Evolutionary conservation across 1,140 invertebrate species (phyloP).

Genomic region (Pararge aegeria): DNA sequence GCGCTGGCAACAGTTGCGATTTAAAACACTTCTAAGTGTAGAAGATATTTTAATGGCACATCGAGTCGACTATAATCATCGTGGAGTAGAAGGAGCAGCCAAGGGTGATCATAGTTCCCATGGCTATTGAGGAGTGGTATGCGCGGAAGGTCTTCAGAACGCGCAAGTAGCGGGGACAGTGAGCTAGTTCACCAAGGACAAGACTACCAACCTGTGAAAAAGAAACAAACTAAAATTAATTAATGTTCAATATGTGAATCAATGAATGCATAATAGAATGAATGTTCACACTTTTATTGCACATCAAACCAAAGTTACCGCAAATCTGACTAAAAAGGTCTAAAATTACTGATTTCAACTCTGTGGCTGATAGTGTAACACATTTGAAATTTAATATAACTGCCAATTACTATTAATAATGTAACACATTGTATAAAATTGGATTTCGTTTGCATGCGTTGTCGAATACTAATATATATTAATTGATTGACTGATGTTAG

Average conservation of each 20-base stretch:
- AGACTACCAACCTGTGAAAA: constrained; percentile 82
- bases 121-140: constrained; percentile 85
- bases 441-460: not conserved
- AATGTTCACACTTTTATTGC: no score
- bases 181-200: constrained; percentile 82
- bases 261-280: no score
- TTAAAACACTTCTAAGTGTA: not conserved
- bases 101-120: constrained; percentile 87
- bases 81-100: constrained; percentile 81
- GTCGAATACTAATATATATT: not conserved
- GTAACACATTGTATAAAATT: not conserved
- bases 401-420: not conserved
- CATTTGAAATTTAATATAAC: not conserved
- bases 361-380: not conserved
- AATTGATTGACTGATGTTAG: not conserved
- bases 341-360: no score
- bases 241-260: no score
- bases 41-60: constrained; percentile 50
- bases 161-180: constrained; percentile 86
- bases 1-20: not conserved
- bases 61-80: constrained; percentile 70
- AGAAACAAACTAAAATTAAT: not conserved
- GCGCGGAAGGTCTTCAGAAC: constrained; percentile 84
- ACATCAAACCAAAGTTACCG: no score
- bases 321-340: no score